Base-by-base conservation (phyloP, 2,888 invertebrate species). In the Amiota mariae region DNA sequence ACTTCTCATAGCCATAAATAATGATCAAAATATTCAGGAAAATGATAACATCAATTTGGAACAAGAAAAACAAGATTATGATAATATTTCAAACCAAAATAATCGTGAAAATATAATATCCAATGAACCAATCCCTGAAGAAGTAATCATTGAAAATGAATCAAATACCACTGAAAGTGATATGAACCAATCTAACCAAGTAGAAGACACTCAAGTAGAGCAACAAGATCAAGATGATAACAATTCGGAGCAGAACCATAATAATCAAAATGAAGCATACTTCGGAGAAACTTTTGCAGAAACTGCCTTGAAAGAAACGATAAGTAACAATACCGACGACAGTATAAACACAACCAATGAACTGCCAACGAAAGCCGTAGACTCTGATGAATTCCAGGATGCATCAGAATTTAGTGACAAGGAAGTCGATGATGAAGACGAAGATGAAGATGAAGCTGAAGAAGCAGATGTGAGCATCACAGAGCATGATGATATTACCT, bases 351-450 rank as follows among this genome's bases (percentile, higher is more conserved):
- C 61, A 71, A 64, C 68, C 63, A 1, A 12, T 70, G 47, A 72
- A 46, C 15, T 51, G 36, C 10, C 51, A 72, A 70, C 20, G 4
- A 36, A n/a, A 47, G 70, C 75, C 1, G 76, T 72, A n/a, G 75
- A 74, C 0, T 77, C 77, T 11, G 85, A 84, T 6, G 87, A 88
- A 51, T 76, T 87, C n/a, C 85, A 82, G 70, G 85, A 85, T 78
- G 87, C 83, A 1, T 68, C 84, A 1, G 88, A 88, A 13, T 82
- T 84, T 20, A 86, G 81, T 64, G 78, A 83, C 3, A 80, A 80
- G 1, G 87, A 81, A 24, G 36, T 36, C 36, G 36, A 36, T 36
- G 36, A 36, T 36, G 0, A 36, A 36, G 79, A 85, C 3, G 79
- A 80, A 11, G 75, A 77, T 72, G 24, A n/a, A n/a, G n/a, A 36